Base-by-base conservation (phyloP, 2,797 vertebrate genomes). In the Tenualosa ilisha region DNA sequence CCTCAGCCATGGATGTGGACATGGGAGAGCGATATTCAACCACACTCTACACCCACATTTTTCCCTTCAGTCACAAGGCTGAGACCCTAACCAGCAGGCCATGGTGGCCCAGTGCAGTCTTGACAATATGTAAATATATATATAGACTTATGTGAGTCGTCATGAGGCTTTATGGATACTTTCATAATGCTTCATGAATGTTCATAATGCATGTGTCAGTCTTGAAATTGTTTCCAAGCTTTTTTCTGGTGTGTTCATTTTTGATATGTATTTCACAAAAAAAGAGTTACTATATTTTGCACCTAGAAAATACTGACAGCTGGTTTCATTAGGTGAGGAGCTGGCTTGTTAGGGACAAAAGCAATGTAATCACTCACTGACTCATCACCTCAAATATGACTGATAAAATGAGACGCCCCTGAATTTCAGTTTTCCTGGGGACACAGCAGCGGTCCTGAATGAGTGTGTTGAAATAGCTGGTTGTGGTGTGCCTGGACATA, bases 401-500 rank as follows among this genome's bases (percentile, higher is more conserved):
- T 46, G 40, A 8, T 40, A 46, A 8, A 79, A 22, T 46, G 40
- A 63, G 59, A 63, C 20, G 37, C 6, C 37, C 17, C 5, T 31
- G 20, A 79, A n/a, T 79, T 72, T 15, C 2, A 22, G 72, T 20
- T 79, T 22, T 43, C 15, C 13, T 43, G 72, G 43, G 72, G 72
- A 79, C 20, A 46, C 40, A 22, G 72, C 31, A 17, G 13, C 26
- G 40, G 72, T n/a, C 40, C 37, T 43, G 31, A 17, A 43, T 43
- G 68, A 40, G 31, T 75, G 68, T 75, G 68, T 43, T 75, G 68
- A 22, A 75, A 46, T 43, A 79, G 72, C 40, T 46, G 72, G 37
- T 46, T 79, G 72, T 17, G 40, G 72, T 79, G 72, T 79, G 37
- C 72, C 40, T 46, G 40, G 72, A 79, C 72, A 79, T 79, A 43